Evolutionary conservation across 2,797 vertebrate species (phyloP), one percentile per base, ranked within the genome.

Genomic region (Eulemur coronatus): DNA sequence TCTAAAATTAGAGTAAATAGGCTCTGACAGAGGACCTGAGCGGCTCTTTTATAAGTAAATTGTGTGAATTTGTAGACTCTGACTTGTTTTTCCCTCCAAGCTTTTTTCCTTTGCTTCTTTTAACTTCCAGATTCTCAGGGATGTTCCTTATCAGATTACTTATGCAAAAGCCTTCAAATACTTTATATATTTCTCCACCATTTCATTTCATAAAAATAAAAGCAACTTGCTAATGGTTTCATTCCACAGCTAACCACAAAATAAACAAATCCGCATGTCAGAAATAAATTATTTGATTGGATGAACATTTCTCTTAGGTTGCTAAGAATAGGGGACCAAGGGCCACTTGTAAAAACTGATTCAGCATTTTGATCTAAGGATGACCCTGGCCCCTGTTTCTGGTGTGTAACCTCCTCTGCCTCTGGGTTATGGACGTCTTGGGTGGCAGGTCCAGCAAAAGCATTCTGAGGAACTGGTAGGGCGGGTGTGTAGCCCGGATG

Each of bases 1-100:
- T 91, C 84, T 94, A 97, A 94, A 96, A 92, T 92, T 55, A 95
- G 86, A 85, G 88, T 84, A 63, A 93, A 72, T 26, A 78, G 46
- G 26, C 72, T 89, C 65, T 69, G 33, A 75, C 26, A 41, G 48
- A 96, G 65, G 75, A 95, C 46, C 63, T 24, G 4, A 63, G 46
- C 84, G 35, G 5, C 59, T 89, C 41, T 63, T 46, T 72, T 89
- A 13, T 41, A 85, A 89, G 84, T 33, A 92, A 94, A 91, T 48
- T 82, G 55, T 82, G 43, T 43, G 35, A 89, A 52, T 18, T 79
- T 70, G 52, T 69, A 70, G 79, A 67, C 17, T 41, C n/a, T n/a
- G 46, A 79, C 35, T 28, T 35, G 14, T 61, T 63, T 65, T 17
- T 65, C 20, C 24, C 35, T 2, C 24, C 12, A 65, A 43, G 11